Evolutionary conservation across 30 jellyfish, hydroid and myxozoan genomes (phyloP).

Genomic region (Sanderia malayensis): DNA sequence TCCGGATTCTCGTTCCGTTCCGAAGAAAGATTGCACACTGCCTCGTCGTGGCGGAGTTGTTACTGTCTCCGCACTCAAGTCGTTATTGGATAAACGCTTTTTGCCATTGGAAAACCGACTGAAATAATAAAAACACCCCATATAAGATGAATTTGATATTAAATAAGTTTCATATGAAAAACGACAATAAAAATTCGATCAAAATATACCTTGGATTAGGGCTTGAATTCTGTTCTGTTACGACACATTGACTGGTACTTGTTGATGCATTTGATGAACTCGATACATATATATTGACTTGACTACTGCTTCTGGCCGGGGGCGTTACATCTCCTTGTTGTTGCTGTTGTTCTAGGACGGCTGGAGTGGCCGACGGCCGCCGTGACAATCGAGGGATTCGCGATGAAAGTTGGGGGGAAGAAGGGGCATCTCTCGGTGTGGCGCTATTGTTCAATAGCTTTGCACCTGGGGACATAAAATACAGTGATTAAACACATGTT

Average conservation of each 20-base stretch:
- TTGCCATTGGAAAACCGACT: constrained; percentile 7
- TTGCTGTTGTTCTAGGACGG: constrained; percentile 39
- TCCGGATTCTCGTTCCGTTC: constrained; percentile 35
- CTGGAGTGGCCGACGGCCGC: constrained; percentile 62
- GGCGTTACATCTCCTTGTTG: too few species aligned
- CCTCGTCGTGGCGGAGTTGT: constrained; percentile 47
- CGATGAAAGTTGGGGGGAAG: constrained; percentile 59
- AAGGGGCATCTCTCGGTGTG: constrained; percentile 61
- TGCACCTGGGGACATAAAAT: too few species aligned
- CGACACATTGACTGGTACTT: too few species aligned
- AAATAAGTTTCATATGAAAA: too few species aligned
- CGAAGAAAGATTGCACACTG: constrained; percentile 42
- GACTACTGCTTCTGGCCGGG: constrained; percentile 46
- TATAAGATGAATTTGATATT: too few species aligned
- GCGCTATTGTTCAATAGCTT: too few species aligned
- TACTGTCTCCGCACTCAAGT: background rate
- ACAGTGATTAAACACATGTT: too few species aligned
- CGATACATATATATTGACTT: constrained; percentile 10
- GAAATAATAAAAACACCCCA: too few species aligned
- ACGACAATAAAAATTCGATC: too few species aligned
- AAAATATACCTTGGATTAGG: constrained; percentile 52
- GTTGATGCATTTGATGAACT: constrained; percentile 14
- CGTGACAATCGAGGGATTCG: constrained; percentile 69
- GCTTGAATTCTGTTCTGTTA: constrained; percentile 38
- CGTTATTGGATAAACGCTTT: background rate